These are phyloP conservation scores for Oxyura jamaicensis DNA, from an alignment of 2,113 vertebrate genomes.

Conservation along the genomic window DNA sequence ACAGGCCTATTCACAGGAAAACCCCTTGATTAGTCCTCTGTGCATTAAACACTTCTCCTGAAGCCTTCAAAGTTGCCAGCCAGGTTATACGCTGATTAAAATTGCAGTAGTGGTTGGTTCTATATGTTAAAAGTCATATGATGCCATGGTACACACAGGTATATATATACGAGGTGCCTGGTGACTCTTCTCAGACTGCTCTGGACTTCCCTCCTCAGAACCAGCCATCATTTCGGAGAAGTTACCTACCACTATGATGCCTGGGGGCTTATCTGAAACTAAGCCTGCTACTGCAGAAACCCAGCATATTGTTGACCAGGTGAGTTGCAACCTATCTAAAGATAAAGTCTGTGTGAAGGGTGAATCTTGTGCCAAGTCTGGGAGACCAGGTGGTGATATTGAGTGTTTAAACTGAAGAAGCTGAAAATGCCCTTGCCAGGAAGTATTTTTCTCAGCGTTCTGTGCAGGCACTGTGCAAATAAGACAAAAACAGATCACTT, in stretches of 20 bases:
- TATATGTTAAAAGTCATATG: conserved; percentile 4
- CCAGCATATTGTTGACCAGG: conserved; percentile 76
- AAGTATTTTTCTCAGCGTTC: not conserved
- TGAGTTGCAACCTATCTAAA: conserved; percentile 44
- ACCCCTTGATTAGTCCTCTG: too few species aligned
- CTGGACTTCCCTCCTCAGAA: not conserved
- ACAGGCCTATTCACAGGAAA: too few species aligned
- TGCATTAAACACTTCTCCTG: too few species aligned
- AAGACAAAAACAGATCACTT: not conserved
- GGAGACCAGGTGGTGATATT: not conserved
- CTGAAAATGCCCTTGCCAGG: not conserved
- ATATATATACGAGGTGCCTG: not conserved
- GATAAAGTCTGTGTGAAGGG: not conserved
- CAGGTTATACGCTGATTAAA: too few species aligned
- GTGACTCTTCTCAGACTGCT: not conserved
- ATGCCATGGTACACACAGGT: not conserved
- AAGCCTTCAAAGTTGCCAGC: too few species aligned
- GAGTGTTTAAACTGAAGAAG: not conserved
- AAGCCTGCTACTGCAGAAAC: conserved; percentile 68
- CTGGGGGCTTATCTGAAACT: conserved; percentile 62
- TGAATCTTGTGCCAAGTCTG: not conserved
- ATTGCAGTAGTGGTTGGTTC: conserved; percentile 3
- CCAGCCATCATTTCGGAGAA: not conserved
- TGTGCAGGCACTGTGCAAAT: not conserved
- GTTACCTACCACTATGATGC: conserved; percentile 8